A percentile compares a stretch with the other conserved stretches of the same genome.
phyloP scores from a whole-genome alignment of 2,113 vertebrate species.

The Colaptes auratus region DNA sequence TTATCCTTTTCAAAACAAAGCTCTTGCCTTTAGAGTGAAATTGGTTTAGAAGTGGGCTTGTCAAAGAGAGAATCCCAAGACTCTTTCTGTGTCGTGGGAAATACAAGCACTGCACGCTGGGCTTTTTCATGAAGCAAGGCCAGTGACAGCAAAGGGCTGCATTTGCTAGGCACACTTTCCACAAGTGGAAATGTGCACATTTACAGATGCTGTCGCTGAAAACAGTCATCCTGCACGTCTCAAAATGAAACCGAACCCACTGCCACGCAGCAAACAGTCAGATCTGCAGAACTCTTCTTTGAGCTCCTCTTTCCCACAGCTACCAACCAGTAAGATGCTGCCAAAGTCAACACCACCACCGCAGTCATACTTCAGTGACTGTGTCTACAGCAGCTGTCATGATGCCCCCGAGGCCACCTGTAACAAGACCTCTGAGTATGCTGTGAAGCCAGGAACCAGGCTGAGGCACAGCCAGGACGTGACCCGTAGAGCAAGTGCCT shows the following conservation, averaged over 20 bases:
- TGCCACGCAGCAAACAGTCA: rapidly evolving
- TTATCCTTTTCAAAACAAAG: background rate
- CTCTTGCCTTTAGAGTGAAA: background rate
- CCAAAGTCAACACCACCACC: background rate
- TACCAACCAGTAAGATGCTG: background rate
- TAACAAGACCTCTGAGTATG: background rate
- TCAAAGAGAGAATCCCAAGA: background rate
- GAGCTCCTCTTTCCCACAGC: background rate
- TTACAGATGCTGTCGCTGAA: background rate
- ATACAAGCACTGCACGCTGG: rapidly evolving
- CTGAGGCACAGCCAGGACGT: rapidly evolving
- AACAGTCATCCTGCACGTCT: background rate
- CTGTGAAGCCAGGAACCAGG: background rate
- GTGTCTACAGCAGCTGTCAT: background rate
- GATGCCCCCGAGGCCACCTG: rapidly evolving
- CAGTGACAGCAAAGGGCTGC: background rate
- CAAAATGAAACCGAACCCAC: background rate
- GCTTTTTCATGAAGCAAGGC: background rate
- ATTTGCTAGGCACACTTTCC: background rate
- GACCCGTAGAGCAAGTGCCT: background rate
- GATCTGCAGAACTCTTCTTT: background rate
- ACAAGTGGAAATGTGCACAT: background rate
- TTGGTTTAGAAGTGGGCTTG: background rate
- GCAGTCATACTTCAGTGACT: background rate
- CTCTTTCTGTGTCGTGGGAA: background rate